Evolutionary conservation across 2,888 invertebrate species (phyloP).

Genomic region (Aphidius colemani): DNA sequence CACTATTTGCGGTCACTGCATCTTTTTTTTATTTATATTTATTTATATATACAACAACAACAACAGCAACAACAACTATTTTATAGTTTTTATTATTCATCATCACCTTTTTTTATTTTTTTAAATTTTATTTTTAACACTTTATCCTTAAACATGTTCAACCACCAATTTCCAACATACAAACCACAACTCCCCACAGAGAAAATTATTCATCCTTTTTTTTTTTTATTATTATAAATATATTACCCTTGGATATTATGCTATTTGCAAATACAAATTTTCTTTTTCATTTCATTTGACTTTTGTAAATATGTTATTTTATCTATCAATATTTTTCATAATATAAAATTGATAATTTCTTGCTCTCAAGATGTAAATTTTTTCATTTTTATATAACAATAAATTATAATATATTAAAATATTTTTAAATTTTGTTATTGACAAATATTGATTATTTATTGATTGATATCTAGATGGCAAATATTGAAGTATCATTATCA

Average conservation of each 20-base stretch:
- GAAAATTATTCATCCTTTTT: slow-evolving; percentile 15
- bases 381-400: background rate
- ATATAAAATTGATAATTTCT: background rate
- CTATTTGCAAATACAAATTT: no score
- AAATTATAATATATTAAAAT: background rate
- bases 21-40: background rate
- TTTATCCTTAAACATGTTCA: slow-evolving; percentile 15
- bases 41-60: no score
- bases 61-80: no score
- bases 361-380: background rate
- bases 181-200: slow-evolving; percentile 24
- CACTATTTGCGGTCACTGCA: slow-evolving; percentile 24
- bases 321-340: background rate
- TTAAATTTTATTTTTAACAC: no score
- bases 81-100: background rate
- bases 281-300: no score
- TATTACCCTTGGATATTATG: no score
- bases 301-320: no score
- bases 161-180: background rate
- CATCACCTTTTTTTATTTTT: slow-evolving; percentile 23
- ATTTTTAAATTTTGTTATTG: background rate
- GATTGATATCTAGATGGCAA: slow-evolving; percentile 71
- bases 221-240: no score
- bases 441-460: background rate
- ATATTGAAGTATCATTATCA: slow-evolving; percentile 79